Evolutionary conservation across 64 coral and sea anemone species (phyloP).

Genomic region (Montipora efflorescens): DNA sequence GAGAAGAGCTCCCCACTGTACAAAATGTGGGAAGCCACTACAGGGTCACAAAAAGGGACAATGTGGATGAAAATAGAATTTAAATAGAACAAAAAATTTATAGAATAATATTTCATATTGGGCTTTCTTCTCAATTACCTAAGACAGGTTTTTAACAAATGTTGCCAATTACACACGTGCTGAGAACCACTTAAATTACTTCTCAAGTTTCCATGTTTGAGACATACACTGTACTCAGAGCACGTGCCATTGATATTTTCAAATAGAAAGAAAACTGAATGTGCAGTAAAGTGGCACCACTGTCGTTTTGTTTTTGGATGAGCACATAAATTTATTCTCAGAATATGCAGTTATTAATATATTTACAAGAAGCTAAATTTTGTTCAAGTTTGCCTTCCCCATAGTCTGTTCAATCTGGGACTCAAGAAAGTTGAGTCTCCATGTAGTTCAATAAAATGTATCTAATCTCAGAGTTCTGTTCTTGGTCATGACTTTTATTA

Average conservation of each 20-base stretch:
- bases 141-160: background rate
- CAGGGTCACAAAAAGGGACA: constrained; percentile 45
- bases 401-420: background rate
- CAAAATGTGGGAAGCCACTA: constrained; percentile 35
- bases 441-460: constrained; percentile 3
- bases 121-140: background rate
- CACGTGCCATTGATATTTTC: background rate
- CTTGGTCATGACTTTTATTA: constrained; percentile 16
- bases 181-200: background rate
- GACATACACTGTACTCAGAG: background rate
- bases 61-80: constrained; percentile 17
- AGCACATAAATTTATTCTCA: background rate
- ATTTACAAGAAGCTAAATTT: background rate
- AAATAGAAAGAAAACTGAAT: background rate
- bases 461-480: background rate
- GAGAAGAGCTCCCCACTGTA: constrained; percentile 31
- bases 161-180: background rate
- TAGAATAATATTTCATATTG: background rate
- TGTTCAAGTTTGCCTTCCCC: background rate
- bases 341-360: background rate
- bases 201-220: background rate
- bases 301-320: background rate
- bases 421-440: background rate
- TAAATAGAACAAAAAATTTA: background rate
- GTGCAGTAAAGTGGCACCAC: background rate